A percentile compares a stretch with the other conserved stretches of the same genome.
Conservation (phyloP, 2,888 invertebrate genomes). For the Anoplius nigerrimus region DNA sequence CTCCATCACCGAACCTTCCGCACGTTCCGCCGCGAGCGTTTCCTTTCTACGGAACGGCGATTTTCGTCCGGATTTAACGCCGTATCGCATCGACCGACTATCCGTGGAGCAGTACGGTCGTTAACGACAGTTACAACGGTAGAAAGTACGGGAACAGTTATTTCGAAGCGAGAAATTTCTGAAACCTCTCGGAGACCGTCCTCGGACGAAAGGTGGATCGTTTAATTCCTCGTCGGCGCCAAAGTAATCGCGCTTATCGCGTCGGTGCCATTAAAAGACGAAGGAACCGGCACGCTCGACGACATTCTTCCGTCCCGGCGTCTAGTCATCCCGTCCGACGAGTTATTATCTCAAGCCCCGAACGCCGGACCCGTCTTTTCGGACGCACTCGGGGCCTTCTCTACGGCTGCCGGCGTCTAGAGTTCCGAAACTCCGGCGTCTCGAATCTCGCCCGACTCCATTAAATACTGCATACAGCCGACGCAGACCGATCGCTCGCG, state of each 20-base stretch:
- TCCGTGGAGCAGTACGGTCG: too few relatives aligned
- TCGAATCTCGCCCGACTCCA: too few relatives aligned
- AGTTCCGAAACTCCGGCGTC: too few relatives aligned
- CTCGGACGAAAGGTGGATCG: neutral
- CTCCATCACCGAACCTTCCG: constrained; percentile 22
- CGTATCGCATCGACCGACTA: too few relatives aligned
- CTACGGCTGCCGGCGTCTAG: too few relatives aligned
- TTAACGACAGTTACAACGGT: too few relatives aligned
- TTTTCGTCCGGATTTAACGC: too few relatives aligned
- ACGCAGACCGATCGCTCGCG: too few relatives aligned
- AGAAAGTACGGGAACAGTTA: too few relatives aligned
- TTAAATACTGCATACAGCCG: too few relatives aligned
- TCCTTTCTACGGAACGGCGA: neutral
- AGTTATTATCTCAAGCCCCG: constrained; percentile 65
- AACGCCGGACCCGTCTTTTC: constrained; percentile 3
- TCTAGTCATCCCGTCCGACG: constrained; percentile 63
- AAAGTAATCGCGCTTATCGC: constrained; percentile 1
- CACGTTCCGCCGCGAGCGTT: neutral
- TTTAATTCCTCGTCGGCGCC: constrained; percentile 15
- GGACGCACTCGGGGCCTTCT: neutral
- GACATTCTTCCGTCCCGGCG: constrained; percentile 64
- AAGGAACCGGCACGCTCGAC: neutral
- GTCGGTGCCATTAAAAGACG: constrained; percentile 5
- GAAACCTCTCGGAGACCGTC: too few relatives aligned
- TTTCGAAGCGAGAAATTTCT: too few relatives aligned